Evolutionary conservation across 2,113 vertebrate species (phyloP).

Genomic region (Lasiurus cinereus): DNA sequence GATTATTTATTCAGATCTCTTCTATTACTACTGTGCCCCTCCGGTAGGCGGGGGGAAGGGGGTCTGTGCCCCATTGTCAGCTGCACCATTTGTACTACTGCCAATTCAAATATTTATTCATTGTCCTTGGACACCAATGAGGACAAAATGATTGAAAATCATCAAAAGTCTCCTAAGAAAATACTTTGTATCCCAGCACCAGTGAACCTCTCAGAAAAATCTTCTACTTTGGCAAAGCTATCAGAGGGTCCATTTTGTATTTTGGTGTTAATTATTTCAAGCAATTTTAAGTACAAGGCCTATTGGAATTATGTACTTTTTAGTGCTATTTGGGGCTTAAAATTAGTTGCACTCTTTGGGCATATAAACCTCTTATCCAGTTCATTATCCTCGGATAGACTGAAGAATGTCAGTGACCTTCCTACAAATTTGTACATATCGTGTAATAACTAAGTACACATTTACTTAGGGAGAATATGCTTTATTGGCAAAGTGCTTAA

Average conservation of each 20-base stretch:
- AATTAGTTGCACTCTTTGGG: conserved; percentile 61
- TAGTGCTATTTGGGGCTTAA: conserved; percentile 64
- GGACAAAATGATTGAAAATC: conserved; percentile 58
- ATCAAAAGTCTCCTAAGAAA: conserved; percentile 52
- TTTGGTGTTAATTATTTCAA: conserved; percentile 52
- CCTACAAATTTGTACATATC: neutral
- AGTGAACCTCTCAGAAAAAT: conserved; percentile 51
- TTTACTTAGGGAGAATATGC: conserved; percentile 58
- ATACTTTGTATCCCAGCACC: conserved; percentile 55
- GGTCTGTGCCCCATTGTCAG: conserved; percentile 26
- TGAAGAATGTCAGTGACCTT: conserved; percentile 32
- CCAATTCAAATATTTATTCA: conserved; percentile 77
- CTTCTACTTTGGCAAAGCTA: conserved; percentile 64
- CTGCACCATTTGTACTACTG: neutral
- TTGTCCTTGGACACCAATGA: conserved; percentile 55
- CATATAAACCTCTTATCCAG: conserved; percentile 66
- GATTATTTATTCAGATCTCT: conserved; percentile 64
- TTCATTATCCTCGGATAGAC: conserved; percentile 7
- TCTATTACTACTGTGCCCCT: conserved; percentile 21
- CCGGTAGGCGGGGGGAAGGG: neutral
- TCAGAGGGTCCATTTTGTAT: conserved; percentile 60
- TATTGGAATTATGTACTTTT: conserved; percentile 67
- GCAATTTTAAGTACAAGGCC: conserved; percentile 48
- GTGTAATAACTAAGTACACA: conserved; percentile 43
- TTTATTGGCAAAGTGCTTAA: conserved; percentile 57